These are phyloP conservation scores for Drosophila diplacantha DNA, from an alignment of 2,888 invertebrate species.

Conservation along the genomic window DNA sequence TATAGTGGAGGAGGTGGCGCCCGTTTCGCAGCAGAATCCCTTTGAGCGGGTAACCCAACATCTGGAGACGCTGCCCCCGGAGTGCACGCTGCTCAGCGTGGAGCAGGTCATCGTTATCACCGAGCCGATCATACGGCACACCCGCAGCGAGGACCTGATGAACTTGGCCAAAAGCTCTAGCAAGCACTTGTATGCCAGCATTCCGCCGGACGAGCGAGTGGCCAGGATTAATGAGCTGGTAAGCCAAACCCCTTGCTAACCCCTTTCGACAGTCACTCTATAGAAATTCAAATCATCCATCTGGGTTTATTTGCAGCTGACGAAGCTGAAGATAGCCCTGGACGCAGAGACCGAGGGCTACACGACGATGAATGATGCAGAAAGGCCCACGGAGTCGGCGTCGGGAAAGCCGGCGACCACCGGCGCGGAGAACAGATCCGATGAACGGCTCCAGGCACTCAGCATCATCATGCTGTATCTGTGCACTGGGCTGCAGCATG, in stretches of 20 bases:
- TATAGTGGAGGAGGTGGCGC: constrained; percentile 76
- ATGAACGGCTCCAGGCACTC: constrained; percentile 92
- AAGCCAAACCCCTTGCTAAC: constrained; percentile 61
- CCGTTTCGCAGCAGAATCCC: constrained; percentile 79
- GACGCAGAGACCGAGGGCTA: constrained; percentile 82
- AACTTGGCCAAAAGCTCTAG: constrained; percentile 93
- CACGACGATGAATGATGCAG: constrained; percentile 49
- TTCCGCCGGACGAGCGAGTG: constrained; percentile 84
- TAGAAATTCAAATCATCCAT: too few species aligned
- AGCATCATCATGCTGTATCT: constrained; percentile 96
- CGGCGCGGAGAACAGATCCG: constrained; percentile 79
- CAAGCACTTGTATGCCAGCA: constrained; percentile 86
- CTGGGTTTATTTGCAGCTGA: constrained; percentile 80
- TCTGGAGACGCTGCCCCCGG: constrained; percentile 72
- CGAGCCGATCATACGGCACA: constrained; percentile 73
- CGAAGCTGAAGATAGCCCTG: constrained; percentile 85
- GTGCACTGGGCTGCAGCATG: constrained; percentile 91
- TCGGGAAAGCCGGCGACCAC: constrained; percentile 28
- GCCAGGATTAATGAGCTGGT: constrained; percentile 93
- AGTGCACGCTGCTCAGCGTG: constrained; percentile 60
- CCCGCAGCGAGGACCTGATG: constrained; percentile 87
- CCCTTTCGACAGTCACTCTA: too few species aligned
- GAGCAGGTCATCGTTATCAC: constrained; percentile 74
- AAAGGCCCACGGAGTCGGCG: constrained; percentile 79
- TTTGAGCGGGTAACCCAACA: constrained; percentile 78